Evolutionary conservation across 1,140 invertebrate genomes (phyloP), one percentile per base, ranked within the genome.

Genomic region (Drosophila dunni): DNA sequence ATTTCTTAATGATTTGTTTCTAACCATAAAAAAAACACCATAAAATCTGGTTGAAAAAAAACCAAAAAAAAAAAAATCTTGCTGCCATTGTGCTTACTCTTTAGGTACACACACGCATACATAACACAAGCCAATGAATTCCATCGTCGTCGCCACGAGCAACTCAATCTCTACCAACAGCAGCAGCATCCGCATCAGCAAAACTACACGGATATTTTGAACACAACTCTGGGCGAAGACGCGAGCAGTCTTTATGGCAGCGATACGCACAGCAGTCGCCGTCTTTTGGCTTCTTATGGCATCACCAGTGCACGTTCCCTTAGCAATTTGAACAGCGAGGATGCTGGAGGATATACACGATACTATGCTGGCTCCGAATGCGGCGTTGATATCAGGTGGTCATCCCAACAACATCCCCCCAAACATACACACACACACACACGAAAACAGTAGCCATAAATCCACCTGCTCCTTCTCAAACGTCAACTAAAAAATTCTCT

Each of bases 71-170:
- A 58, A 68, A 66, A 64, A 63, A 29, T 29, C 24, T 29, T 42
- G 64, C 36, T 13, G 68, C 57, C 42, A 69, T 29, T 72, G 78
- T 69, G 61, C 71, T 66, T 79, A 66, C 83, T 79, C 70, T 81
- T 67, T 91, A 92, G 91, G 91, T 92, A 91, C 82, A 92, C 91
- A 84, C 90, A 91, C 72, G 91, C 88, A 78, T 92, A 92, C 91
- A 91, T 92, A 82, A 86, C 82, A 80, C 91, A 92, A 91, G 88
- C 88, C 73, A 91, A 91, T 90, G 90, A 92, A 78, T 80, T 83
- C 71, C 91, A 91, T 91, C 91, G 91, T 51, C 90, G 90, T 86
- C 91, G 91, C 36, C 91, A 91, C 42, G 81, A 85, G 46, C 72
- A 74, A 50, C 70, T 78, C 9, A 75, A 79, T 48, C 61, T 75